These are phyloP conservation scores for Phalacrocorax carbo DNA, from an alignment of 2,113 vertebrate species.

Conservation along the genomic window DNA sequence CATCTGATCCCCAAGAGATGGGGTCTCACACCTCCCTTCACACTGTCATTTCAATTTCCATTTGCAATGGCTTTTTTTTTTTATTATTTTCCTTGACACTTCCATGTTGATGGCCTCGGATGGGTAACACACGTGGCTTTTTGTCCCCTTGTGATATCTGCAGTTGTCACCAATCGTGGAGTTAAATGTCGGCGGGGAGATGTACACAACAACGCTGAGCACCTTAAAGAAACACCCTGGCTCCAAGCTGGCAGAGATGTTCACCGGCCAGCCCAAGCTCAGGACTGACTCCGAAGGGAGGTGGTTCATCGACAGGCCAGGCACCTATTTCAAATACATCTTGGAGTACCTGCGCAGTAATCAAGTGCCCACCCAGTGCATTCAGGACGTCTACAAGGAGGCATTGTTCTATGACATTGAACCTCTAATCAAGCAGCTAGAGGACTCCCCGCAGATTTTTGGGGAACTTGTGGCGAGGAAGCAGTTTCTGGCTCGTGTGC, in stretches of 20 bases:
- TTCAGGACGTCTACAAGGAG: slow-evolving; percentile 85
- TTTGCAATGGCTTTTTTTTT: no score
- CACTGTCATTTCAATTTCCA: neutral
- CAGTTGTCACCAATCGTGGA: slow-evolving; percentile 78
- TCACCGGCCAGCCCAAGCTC: slow-evolving; percentile 65
- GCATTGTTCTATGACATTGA: slow-evolving; percentile 85
- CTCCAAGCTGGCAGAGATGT: slow-evolving; percentile 85
- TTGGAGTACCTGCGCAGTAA: slow-evolving; percentile 87
- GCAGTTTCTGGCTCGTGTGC: slow-evolving; percentile 88
- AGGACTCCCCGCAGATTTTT: slow-evolving; percentile 86
- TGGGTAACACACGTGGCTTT: neutral
- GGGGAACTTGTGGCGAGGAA: slow-evolving; percentile 87
- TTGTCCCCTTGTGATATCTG: neutral
- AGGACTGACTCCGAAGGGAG: slow-evolving; percentile 77
- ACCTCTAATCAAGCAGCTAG: slow-evolving; percentile 83
- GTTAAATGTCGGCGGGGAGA: slow-evolving; percentile 85
- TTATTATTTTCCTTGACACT: neutral
- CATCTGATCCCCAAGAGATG: no score
- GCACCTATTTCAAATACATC: slow-evolving; percentile 82
- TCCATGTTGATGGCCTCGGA: neutral
- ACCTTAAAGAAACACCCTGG: slow-evolving; percentile 83
- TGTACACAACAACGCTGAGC: slow-evolving; percentile 80
- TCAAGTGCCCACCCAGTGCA: slow-evolving; percentile 74
- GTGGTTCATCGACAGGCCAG: slow-evolving; percentile 87
- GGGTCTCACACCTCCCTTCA: neutral